Base-by-base conservation (phyloP, 2,113 vertebrate genomes). In the Strix uralensis region DNA sequence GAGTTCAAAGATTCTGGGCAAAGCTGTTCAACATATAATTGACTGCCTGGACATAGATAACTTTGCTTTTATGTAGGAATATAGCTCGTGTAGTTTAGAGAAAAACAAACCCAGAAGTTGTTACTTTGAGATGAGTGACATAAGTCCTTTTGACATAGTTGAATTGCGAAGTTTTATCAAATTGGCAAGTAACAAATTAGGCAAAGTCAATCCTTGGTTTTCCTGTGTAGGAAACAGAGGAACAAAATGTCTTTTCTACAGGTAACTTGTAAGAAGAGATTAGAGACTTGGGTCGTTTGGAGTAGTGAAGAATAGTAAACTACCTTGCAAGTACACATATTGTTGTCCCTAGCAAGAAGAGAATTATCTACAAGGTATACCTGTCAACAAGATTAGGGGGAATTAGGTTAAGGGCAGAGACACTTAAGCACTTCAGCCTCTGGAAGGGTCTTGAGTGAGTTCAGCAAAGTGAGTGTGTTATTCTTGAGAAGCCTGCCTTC, bases 341-440 rank as follows among this genome's bases (percentile, higher is more conserved):
- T 81, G 67, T 66, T 61, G 36, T 52, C 75, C 71, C 90, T 82
- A 85, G 93, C 92, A 92, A 80, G 79, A 57, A 42, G 79, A 93
- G 97, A 97, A 98, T 99, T 98, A 98, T 94, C 95, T 97, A 90
- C 91, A 97, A 97, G 97, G 97, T 97, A 66, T 94, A 92, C 96
- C 98, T 97, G 97, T 98, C 96, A 95, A 85, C 80, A 96, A 98
- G 98, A 98, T 98, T 98, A 98, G 90, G 90, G 84, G 85, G 96
- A 96, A 98, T 98, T 98, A 97, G 95, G 81, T 92, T 95, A 98
- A 98, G 96, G 91, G 88, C 94, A 97, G 62, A 81, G 79, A 90
- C 83, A 93, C 87, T 97, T 96, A 97, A 96, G 92, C 85, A 49
- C 92, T 95, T 96, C 91, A 96, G 91, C 89, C 89, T 81, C 29